Conservation (phyloP, 2,113 vertebrate genomes). For the Passer domesticus region DNA sequence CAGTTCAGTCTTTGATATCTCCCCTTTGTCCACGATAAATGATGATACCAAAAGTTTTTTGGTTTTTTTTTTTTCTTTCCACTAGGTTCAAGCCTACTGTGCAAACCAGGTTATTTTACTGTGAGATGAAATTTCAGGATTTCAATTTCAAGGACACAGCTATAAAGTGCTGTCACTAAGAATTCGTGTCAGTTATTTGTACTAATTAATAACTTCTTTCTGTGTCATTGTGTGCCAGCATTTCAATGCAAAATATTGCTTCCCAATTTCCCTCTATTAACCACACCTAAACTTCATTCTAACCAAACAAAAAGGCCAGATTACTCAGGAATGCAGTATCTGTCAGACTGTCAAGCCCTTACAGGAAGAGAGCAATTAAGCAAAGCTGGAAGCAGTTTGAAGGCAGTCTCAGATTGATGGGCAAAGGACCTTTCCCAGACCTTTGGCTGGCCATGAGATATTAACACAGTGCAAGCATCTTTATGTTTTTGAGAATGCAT, state of each 20-base stretch:
- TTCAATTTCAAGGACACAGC: background rate
- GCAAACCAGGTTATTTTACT: background rate
- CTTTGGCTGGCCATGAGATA: background rate
- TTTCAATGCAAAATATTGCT: background rate
- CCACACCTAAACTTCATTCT: background rate
- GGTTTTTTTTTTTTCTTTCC: background rate
- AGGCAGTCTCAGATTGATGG: constrained; percentile 3
- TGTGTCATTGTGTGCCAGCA: background rate
- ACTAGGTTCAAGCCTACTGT: background rate
- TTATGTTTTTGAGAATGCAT: background rate
- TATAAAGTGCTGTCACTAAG: background rate
- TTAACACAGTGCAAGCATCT: background rate
- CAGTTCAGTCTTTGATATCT: background rate
- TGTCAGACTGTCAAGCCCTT: constrained; percentile 1
- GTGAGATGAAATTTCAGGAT: background rate
- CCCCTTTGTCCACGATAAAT: background rate
- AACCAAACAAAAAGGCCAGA: background rate
- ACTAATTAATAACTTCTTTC: background rate
- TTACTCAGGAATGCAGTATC: background rate
- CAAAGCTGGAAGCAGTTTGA: constrained; percentile 38
- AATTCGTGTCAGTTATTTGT: background rate
- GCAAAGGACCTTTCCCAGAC: background rate
- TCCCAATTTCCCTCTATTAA: background rate
- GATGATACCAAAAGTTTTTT: background rate
- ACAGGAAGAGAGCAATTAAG: constrained; percentile 49